Percentiles rank a stretch among this genome's conserved stretches.
Conservation (phyloP, 2,113 vertebrate genomes). For the Percopsis transmontana region DNA sequence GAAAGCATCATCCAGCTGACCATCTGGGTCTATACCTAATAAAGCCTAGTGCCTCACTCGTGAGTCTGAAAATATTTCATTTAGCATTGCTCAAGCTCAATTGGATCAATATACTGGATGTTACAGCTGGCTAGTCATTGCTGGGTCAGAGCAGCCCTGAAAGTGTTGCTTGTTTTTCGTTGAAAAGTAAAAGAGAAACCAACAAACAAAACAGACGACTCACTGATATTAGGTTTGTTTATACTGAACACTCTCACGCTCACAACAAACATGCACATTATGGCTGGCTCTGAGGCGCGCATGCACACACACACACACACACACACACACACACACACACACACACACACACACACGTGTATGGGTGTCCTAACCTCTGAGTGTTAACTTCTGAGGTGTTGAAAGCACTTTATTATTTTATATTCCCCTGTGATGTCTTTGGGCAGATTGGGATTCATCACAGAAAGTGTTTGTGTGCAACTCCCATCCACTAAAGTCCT, state of each 20-base stretch:
- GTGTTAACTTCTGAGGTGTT: not conserved
- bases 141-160: too few species aligned
- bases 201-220: not conserved
- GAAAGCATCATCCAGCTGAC: not conserved
- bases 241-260: not conserved
- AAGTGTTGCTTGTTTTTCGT: too few species aligned
- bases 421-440: not conserved
- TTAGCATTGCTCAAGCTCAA: too few species aligned
- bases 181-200: too few species aligned
- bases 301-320: not conserved
- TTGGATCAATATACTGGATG: too few species aligned
- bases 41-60: too few species aligned
- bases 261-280: not conserved
- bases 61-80: too few species aligned
- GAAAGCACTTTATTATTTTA: not conserved
- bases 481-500: not conserved
- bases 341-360: not conserved
- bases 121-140: too few species aligned
- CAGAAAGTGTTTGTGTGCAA: not conserved
- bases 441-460: not conserved
- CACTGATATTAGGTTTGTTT: not conserved
- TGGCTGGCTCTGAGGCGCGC: too few species aligned
- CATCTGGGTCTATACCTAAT: not conserved
- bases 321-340: not conserved
- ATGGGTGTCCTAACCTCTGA: not conserved